Evolutionary conservation across 2,113 vertebrate genomes (phyloP).

Genomic region (Tautogolabrus adspersus): DNA sequence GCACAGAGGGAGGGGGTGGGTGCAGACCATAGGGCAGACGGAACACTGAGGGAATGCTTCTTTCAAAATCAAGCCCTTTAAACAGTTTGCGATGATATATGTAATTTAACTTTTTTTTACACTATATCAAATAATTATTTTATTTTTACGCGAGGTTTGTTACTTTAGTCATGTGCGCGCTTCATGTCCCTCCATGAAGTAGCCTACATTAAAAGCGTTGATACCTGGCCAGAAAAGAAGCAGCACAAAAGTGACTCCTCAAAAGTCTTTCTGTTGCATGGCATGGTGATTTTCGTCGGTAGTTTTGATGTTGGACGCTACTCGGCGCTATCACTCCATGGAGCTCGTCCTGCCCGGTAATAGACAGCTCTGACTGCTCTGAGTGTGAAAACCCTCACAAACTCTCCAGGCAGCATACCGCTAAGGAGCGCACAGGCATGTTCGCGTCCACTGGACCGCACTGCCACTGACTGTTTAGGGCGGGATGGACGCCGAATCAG

Average conservation of each 20-base stretch:
- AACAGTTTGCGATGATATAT: no score
- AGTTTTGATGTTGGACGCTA: conserved; percentile 34
- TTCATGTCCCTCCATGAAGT: no score
- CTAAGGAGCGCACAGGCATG: conserved; percentile 30
- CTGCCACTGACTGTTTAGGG: conserved; percentile 19
- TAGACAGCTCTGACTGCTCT: conserved; percentile 13
- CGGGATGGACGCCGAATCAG: conserved; percentile 40
- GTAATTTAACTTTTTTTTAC: no score
- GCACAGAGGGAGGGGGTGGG: no score
- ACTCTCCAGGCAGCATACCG: conserved; percentile 33
- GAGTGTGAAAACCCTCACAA: conserved; percentile 6
- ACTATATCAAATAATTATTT: no score
- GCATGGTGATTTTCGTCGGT: neutral
- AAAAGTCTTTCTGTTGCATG: no score
- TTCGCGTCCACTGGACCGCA: conserved; percentile 20
- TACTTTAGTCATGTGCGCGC: no score
- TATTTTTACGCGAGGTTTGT: no score
- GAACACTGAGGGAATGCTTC: no score
- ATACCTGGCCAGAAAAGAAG: neutral
- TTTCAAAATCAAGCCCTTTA: no score
- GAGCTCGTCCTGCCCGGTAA: neutral
- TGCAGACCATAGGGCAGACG: no score
- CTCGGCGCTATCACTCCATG: conserved; percentile 42
- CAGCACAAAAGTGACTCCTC: no score
- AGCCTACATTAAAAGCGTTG: neutral